These are phyloP conservation scores for Heptranchias perlo DNA, from an alignment of 2,113 vertebrate genomes.

Conservation along the genomic window DNA sequence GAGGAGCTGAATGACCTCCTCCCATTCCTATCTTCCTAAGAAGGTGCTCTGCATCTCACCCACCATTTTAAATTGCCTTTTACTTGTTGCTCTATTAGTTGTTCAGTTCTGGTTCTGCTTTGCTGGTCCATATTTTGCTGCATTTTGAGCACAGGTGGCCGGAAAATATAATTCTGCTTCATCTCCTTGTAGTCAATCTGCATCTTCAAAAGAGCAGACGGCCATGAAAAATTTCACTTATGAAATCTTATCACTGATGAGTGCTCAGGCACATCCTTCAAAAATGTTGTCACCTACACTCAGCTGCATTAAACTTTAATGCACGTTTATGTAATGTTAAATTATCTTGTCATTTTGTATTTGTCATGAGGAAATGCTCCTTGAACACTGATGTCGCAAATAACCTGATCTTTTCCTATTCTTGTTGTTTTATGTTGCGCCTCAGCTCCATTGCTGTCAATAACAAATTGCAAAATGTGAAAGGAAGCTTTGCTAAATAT, in stretches of 20 bases:
- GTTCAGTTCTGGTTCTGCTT: neutral
- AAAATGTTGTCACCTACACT: conserved; percentile 5
- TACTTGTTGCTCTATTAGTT: neutral
- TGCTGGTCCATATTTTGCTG: neutral
- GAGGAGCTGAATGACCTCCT: too few species aligned
- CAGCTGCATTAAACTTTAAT: neutral
- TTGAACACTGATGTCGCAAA: neutral
- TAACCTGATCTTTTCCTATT: neutral
- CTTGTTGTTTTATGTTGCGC: neutral
- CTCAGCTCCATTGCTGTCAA: neutral
- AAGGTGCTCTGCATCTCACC: neutral
- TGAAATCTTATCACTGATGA: neutral
- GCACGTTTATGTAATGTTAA: neutral
- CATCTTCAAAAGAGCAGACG: neutral
- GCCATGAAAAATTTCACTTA: neutral
- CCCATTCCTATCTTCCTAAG: neutral
- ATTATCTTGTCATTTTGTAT: neutral
- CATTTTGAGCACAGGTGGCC: neutral
- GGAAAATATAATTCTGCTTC: neutral
- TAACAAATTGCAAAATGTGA: neutral
- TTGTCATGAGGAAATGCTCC: neutral
- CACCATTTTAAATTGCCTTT: neutral
- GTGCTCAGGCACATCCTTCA: neutral
- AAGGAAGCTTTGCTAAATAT: neutral
- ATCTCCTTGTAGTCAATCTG: neutral